Conservation (phyloP, 2,113 vertebrate genomes). For the Suricata suricatta region DNA sequence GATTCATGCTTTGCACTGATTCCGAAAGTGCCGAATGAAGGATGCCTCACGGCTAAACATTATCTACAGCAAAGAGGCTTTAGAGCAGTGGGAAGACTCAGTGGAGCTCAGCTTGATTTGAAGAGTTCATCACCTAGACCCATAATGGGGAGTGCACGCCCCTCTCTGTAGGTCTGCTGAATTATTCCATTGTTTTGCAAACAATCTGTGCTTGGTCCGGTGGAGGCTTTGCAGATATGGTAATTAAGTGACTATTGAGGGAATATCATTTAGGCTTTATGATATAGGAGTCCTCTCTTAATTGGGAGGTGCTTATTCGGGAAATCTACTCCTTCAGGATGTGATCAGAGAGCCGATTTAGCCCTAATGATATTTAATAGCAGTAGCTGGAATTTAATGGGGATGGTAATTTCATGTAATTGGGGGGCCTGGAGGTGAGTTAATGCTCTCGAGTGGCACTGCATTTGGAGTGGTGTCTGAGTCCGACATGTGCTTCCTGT, state of each 20-base stretch:
- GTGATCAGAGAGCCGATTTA: conserved; percentile 61
- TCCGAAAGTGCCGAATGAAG: fast-evolving
- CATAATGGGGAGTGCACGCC: fast-evolving
- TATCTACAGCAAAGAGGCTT: not conserved
- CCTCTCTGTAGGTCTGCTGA: not conserved
- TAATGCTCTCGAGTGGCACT: not conserved
- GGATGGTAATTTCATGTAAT: conserved; percentile 62
- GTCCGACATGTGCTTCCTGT: not conserved
- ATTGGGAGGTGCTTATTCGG: conserved; percentile 34
- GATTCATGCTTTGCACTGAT: not conserved
- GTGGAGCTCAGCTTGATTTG: not conserved
- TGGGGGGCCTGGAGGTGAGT: conserved; percentile 38
- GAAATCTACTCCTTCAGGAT: conserved; percentile 63
- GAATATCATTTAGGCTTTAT: not conserved
- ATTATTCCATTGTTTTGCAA: not conserved
- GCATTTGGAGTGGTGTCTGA: not conserved
- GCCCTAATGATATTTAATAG: conserved; percentile 70
- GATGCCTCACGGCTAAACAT: not conserved
- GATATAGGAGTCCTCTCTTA: conserved; percentile 24
- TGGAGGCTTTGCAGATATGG: not conserved
- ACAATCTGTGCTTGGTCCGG: not conserved
- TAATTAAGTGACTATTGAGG: conserved; percentile 1
- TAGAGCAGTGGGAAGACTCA: not conserved
- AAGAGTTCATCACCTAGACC: not conserved
- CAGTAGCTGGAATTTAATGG: conserved; percentile 54